phyloP scores from a whole-genome alignment of 2,113 vertebrate species.

The Lethenteron camtschaticum region DNA sequence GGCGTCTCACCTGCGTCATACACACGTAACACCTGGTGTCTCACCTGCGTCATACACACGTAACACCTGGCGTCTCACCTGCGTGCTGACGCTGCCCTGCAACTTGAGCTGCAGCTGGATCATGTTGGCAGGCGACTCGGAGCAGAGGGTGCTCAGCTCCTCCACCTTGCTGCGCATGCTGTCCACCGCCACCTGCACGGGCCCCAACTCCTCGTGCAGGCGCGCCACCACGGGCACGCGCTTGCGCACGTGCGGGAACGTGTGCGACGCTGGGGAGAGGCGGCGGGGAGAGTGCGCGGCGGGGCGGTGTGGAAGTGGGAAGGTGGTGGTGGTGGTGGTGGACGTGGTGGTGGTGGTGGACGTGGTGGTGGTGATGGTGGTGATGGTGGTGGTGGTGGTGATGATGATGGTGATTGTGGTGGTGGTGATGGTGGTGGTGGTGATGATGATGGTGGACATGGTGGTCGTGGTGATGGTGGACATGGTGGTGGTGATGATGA shows the following conservation, averaged over 20 bases:
- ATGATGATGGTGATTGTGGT: too few species aligned
- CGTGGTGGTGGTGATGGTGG: background rate
- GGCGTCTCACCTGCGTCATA: too few species aligned
- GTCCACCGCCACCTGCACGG: constrained; percentile 93
- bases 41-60: too few species aligned
- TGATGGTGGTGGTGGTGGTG: too few species aligned
- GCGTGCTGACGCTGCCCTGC: constrained; percentile 85
- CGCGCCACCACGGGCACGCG: constrained; percentile 80
- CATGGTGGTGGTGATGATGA: background rate
- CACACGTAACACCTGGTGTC: too few species aligned
- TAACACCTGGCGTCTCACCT: constrained; percentile 20
- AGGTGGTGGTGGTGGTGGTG: background rate
- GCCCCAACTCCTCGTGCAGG: constrained; percentile 78
- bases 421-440: too few species aligned
- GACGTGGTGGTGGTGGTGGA: background rate
- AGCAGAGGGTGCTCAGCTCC: constrained; percentile 83
- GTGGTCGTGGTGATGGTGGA: background rate
- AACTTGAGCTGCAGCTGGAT: constrained; percentile 90
- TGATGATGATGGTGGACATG: too few species aligned
- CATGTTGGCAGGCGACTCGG: constrained; percentile 87
- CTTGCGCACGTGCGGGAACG: constrained; percentile 88
- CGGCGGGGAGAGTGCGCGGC: background rate
- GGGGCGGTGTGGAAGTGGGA: background rate
- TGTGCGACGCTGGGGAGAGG: constrained; percentile 40
- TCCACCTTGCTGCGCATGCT: constrained; percentile 92